phyloP scores from a whole-genome alignment of 2,797 vertebrate genomes.

The Percopsis omiscomaycus region DNA sequence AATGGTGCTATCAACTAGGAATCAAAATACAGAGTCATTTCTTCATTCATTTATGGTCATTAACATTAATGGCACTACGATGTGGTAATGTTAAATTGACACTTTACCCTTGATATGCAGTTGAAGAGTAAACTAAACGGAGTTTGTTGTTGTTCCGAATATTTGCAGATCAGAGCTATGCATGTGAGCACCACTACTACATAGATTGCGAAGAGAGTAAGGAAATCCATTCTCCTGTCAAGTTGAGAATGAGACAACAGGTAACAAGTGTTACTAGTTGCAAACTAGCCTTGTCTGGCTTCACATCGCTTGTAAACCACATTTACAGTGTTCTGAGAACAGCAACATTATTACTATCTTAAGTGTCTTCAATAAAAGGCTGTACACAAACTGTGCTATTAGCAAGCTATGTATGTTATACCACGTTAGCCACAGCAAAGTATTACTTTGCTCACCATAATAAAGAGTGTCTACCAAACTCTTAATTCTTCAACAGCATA shows the following conservation, averaged over 20 bases:
- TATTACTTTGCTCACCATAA: neutral
- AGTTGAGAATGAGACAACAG: neutral
- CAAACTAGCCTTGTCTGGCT: constrained; percentile 4
- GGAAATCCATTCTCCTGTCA: constrained; percentile 84
- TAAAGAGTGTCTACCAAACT: neutral
- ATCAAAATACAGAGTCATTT: neutral
- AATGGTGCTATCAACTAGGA: constrained; percentile 76
- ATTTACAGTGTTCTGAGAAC: too few species aligned
- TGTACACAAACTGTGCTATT: constrained; percentile 5
- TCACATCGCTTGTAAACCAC: neutral
- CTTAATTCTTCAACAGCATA: neutral
- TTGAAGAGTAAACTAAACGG: constrained; percentile 56
- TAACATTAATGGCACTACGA: neutral
- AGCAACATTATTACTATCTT: too few species aligned
- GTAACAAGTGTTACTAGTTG: constrained; percentile 40
- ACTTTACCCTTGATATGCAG: constrained; percentile 63
- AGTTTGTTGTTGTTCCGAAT: constrained; percentile 72
- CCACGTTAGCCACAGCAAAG: neutral
- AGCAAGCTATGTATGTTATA: constrained; percentile 17
- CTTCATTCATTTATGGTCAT: neutral
- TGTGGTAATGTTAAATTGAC: constrained; percentile 33
- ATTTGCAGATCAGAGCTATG: constrained; percentile 75
- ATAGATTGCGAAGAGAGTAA: constrained; percentile 85
- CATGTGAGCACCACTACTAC: constrained; percentile 73
- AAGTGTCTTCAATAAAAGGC: too few species aligned